Conservation (phyloP, 2,113 vertebrate species). For the Carassius auratus region DNA sequence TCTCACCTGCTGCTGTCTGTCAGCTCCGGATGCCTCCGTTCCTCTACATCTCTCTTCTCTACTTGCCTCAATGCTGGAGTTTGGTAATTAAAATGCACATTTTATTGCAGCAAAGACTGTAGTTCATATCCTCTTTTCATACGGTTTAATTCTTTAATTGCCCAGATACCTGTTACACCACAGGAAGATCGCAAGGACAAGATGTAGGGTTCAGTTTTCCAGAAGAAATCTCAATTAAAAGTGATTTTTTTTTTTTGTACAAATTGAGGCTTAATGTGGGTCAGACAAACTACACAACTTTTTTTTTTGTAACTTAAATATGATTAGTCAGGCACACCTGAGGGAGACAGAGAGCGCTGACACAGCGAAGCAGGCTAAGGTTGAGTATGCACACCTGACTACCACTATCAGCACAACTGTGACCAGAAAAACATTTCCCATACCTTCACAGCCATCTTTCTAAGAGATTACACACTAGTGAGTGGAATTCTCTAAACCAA, state of each 20-base stretch:
- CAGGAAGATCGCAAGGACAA: not conserved
- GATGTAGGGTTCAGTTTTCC: too few relatives aligned
- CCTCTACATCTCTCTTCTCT: not conserved
- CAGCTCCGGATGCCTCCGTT: not conserved
- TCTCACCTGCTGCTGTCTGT: constrained; percentile 43
- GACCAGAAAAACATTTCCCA: constrained; percentile 20
- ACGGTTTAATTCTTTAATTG: constrained; percentile 12
- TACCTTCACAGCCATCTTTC: not conserved
- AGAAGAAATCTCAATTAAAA: constrained; percentile 19
- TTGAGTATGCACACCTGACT: constrained; percentile 26
- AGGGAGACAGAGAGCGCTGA: constrained; percentile 45
- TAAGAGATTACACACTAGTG: not conserved
- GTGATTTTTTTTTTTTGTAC: too few relatives aligned
- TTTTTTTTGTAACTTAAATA: constrained; percentile 13
- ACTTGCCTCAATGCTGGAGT: not conserved
- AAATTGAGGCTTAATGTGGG: constrained; percentile 15
- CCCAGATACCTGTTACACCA: not conserved
- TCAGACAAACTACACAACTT: not conserved
- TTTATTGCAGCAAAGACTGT: not conserved
- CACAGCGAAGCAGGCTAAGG: constrained; percentile 37
- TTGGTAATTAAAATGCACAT: constrained; percentile 11
- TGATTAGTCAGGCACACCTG: constrained; percentile 44
- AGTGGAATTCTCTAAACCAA: too few relatives aligned
- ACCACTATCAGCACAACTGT: constrained; percentile 24
- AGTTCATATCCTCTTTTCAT: not conserved